Evolutionary conservation across 1,140 invertebrate genomes (phyloP).

Genomic region (Stenopsyche tienmushanensis): DNA sequence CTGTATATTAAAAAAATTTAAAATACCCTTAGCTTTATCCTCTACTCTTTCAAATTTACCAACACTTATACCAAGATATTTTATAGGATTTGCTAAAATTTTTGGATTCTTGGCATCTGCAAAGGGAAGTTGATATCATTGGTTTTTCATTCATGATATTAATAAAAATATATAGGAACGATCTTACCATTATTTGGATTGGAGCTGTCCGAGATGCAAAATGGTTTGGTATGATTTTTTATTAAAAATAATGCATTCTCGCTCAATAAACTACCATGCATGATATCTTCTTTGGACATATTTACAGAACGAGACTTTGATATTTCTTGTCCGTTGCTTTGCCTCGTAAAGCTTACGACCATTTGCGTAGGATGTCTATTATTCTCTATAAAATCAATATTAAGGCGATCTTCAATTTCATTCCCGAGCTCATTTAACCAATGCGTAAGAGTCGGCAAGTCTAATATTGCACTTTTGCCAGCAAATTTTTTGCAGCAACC

Average conservation of each 20-base stretch:
- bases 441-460: slow-evolving; percentile 69
- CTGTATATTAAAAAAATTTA: slow-evolving; percentile 58
- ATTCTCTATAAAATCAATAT: slow-evolving; percentile 74
- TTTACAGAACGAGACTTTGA: slow-evolving; percentile 60
- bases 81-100: slow-evolving; percentile 59
- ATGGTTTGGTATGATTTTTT: slow-evolving; percentile 54
- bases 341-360: slow-evolving; percentile 59
- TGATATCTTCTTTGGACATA: slow-evolving; percentile 46
- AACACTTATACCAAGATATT: slow-evolving; percentile 73
- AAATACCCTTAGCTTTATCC: slow-evolving; percentile 55
- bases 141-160: no score
- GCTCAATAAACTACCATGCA: slow-evolving; percentile 61
- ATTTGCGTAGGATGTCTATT: slow-evolving; percentile 68
- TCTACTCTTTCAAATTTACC: slow-evolving; percentile 71
- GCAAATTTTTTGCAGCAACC: slow-evolving; percentile 94
- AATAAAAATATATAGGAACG: no score
- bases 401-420: slow-evolving; percentile 84
- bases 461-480: slow-evolving; percentile 75
- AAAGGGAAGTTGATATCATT: no score
- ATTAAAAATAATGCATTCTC: slow-evolving; percentile 63
- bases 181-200: no score
- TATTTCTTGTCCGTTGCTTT: slow-evolving; percentile 59
- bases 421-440: slow-evolving; percentile 80
- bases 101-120: slow-evolving; percentile 33
- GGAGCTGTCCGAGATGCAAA: slow-evolving; percentile 44